phyloP scores from a whole-genome alignment of 2,797 vertebrate species.

The Decapterus maruadsi region DNA sequence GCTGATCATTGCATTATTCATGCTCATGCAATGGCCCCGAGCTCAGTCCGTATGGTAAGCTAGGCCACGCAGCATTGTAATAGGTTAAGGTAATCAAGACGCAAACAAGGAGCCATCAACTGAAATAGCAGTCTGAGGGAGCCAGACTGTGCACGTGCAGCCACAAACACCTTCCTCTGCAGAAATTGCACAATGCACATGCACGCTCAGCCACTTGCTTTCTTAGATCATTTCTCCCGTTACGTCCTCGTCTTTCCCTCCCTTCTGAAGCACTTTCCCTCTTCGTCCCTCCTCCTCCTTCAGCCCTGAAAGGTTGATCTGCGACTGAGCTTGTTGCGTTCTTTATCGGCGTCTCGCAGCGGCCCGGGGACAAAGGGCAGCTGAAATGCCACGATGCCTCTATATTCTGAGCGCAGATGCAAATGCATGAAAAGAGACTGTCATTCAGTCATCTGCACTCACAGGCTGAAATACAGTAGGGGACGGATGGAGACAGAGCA shows the following conservation, averaged over 20 bases:
- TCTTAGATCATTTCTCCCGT: slow-evolving; percentile 61
- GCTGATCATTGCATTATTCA: slow-evolving; percentile 76
- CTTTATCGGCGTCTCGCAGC: slow-evolving; percentile 74
- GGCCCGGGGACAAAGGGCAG: slow-evolving; percentile 72
- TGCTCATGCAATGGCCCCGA: slow-evolving; percentile 61
- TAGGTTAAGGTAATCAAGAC: slow-evolving; percentile 25
- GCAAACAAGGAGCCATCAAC: slow-evolving; percentile 19
- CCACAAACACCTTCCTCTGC: neutral
- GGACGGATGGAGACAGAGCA: slow-evolving; percentile 55
- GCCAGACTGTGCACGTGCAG: neutral
- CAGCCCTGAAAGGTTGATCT: slow-evolving; percentile 64
- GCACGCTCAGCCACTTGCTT: slow-evolving; percentile 24
- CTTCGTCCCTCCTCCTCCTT: slow-evolving; percentile 44
- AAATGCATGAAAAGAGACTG: slow-evolving; percentile 58
- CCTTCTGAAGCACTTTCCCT: slow-evolving; percentile 61
- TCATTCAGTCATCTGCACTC: slow-evolving; percentile 62
- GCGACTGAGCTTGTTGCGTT: slow-evolving; percentile 67
- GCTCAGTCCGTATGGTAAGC: slow-evolving; percentile 58
- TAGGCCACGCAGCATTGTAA: slow-evolving; percentile 5
- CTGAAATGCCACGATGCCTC: slow-evolving; percentile 71
- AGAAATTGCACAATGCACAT: slow-evolving; percentile 5
- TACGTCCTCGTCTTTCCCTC: slow-evolving; percentile 17
- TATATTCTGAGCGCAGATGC: slow-evolving; percentile 50
- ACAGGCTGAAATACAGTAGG: slow-evolving; percentile 62
- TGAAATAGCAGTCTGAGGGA: neutral